Base-by-base conservation (phyloP, 2,888 invertebrate species). In the Tiliacea citrago region DNA sequence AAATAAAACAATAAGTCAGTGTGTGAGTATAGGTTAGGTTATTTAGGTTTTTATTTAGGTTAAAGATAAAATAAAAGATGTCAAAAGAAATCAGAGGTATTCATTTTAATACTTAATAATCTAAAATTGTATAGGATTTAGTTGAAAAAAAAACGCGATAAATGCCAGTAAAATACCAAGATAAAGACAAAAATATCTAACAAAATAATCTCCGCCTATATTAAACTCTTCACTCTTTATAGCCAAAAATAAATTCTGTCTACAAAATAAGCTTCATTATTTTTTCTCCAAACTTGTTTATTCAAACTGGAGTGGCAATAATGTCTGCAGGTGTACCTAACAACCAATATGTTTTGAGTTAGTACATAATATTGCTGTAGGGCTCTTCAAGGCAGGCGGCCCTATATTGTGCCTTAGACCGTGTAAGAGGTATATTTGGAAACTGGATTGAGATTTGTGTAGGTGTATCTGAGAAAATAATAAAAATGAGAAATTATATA, bases 301-400 rank as follows among this genome's bases (percentile, higher is more conserved):
- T 81, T 70, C 70, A 75, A 70, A 51, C 47, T 86, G 63, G 21
- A 86, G 88, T 79, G 77, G 86, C 86, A 86, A 86, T 86, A 83
- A 62, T 58, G 74, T 71, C 55, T 81, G 42, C 86, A 87, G 88
- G 86, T 86, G 86, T 86, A 86, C 76, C 73, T 77, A 86, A 86
- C 75, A 87, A 73, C 88, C 88, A 85, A 86, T 86, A 87, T 86
- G 75, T 66, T 77, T 73, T 79, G 88, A 87, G 84, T 87, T 87
- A 86, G 55, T 68, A 73, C 73, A 73, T 73, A 67, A 81, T 82
- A 85, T 68, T 29, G 29, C 39, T 51, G 47, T 75, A 85, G 63
- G 68, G 70, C 78, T 45, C 85, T 82, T 78, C 39, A 68, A 71
- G 16, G 67, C 51, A 82, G 70, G 73, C 82, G 53, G 57, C 21